A percentile compares a stretch with the other conserved stretches of the same genome.
Conservation (phyloP, 2,888 invertebrate genomes). For the Salticus scenicus region DNA sequence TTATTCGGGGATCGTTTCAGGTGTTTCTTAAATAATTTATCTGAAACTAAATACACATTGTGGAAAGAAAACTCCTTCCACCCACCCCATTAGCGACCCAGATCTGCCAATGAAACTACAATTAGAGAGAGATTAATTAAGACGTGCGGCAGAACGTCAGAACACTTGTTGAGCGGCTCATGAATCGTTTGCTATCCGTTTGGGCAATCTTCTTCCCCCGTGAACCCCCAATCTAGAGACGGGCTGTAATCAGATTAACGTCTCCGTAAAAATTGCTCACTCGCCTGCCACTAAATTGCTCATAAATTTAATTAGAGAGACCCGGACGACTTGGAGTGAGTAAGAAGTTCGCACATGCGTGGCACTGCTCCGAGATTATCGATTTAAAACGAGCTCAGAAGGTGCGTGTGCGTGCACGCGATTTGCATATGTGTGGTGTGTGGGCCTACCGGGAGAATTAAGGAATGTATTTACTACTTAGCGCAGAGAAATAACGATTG, state of each 20-base stretch:
- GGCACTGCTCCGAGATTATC: neutral
- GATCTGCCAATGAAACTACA: neutral
- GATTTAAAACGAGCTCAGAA: conserved; percentile 1
- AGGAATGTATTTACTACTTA: no score
- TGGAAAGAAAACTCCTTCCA: neutral
- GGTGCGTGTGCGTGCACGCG: neutral
- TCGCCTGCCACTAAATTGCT: neutral
- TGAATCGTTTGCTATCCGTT: neutral
- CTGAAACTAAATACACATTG: no score
- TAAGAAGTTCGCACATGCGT: conserved; percentile 9
- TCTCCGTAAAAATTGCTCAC: conserved; percentile 11
- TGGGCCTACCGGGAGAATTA: no score
- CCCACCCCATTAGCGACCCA: neutral
- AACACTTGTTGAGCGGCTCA: neutral
- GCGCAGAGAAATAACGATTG: no score
- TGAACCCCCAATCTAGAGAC: neutral
- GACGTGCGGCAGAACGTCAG: conserved; percentile 4
- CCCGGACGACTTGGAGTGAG: conserved; percentile 9
- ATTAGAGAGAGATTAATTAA: conserved; percentile 1
- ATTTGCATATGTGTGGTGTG: no score
- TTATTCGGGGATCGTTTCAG: no score
- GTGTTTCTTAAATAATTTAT: no score
- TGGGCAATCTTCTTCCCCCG: neutral
- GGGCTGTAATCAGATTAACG: conserved; percentile 6
- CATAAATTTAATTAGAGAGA: conserved; percentile 1